Base-by-base conservation (phyloP, 2,113 vertebrate genomes). In the Felis chaus region DNA sequence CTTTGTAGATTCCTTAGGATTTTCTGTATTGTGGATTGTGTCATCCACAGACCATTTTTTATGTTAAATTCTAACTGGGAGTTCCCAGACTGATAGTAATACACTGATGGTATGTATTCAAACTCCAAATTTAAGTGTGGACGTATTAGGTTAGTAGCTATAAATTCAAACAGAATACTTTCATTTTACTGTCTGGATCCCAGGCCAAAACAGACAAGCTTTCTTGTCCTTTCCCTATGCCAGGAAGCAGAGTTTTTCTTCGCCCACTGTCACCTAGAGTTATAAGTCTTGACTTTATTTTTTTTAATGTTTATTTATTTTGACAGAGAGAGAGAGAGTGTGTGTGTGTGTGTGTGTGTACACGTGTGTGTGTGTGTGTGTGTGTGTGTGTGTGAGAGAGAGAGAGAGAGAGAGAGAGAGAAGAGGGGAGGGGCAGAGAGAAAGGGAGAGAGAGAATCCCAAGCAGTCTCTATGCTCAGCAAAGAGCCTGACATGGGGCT, bases 141-240 rank as follows among this genome's bases (percentile, higher is more conserved):
- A 50, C 53, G 76, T 3, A n/a, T 55, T 36, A 73, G 18, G 57
- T 61, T 76, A 83, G n/a, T 66, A 66, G n/a, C 74, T 90, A 82
- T 55, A 95, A 66, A 95, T 84, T 74, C 1, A 55, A 78, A 89
- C 39, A 89, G 12, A 94, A n/a, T 65, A 83, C 21, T 78, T 95
- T 7, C 5, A 78, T 78, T 95, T 95, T 91, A 68, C 36, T 84
- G 16, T 55, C 12, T 53, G 78, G 48, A 85, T 48, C 69, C 80
- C 36, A 91, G 61, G 39, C 48, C 48, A 84, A 57, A 23, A 85
- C 15, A 85, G 71, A 78, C 16, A 25, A 78, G 69, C 23, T 91
- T 78, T 68, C 50, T 57, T 91, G 5, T 36, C 48, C 36, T 91
- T 91, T 91, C 5, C 61, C 39, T 91, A 57, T 57, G 36, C 48